A percentile compares a stretch with the other conserved stretches of the same genome.
Conservation (phyloP, 2,113 vertebrate genomes). For the human (Homo sapiens) region GRCh38 chr11:104136501-104137000, state of each 20-base stretch:
- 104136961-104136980: background rate
- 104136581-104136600: background rate
- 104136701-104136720: background rate
- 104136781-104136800: background rate
- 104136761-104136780: background rate
- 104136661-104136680: background rate
- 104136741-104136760: background rate
- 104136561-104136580: background rate
- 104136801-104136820: background rate
- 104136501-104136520: background rate
- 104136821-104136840: background rate
- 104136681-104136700: background rate
- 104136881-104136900: background rate
- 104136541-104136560: background rate
- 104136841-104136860: constrained; percentile 22
- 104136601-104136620: background rate
- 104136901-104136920: background rate
- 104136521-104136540: background rate
- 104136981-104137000: background rate
- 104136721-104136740: background rate
- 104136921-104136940: background rate
- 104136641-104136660: background rate
- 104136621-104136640: background rate
- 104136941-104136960: background rate
- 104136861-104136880: background rate